Evolutionary conservation across 92 coral and sea anemone species (phyloP).

Genomic region (Metridium senile): DNA sequence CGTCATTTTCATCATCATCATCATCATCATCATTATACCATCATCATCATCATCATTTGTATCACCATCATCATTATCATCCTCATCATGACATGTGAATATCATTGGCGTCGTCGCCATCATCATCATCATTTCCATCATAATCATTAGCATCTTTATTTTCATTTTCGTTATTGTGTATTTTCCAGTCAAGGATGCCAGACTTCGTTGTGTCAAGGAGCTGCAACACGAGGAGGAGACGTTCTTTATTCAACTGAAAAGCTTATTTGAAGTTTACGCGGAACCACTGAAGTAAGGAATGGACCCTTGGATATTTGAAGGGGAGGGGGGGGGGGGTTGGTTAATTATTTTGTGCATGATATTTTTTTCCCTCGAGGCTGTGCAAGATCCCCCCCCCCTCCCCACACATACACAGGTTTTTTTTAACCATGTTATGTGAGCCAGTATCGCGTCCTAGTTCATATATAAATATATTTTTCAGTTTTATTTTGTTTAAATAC

Average conservation of each 20-base stretch:
- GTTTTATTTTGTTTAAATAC: too few species aligned
- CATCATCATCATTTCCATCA: background rate
- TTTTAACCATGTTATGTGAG: too few species aligned
- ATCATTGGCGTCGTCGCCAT: too few species aligned
- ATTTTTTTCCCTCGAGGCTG: too few species aligned
- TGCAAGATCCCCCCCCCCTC: too few species aligned
- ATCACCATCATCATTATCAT: background rate
- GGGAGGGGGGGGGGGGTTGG: background rate
- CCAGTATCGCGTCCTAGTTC: too few species aligned
- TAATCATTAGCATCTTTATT: background rate
- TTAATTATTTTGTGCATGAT: too few species aligned
- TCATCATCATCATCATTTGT: background rate
- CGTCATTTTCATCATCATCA: background rate
- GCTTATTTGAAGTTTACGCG: slow-evolving; percentile 85
- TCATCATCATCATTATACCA: background rate
- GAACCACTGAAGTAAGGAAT: slow-evolving; percentile 79
- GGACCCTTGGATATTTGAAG: background rate
- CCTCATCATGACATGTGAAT: too few species aligned
- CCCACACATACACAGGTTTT: too few species aligned
- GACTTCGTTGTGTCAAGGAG: slow-evolving; percentile 84
- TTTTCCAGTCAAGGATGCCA: slow-evolving; percentile 76
- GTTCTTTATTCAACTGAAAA: slow-evolving; percentile 71
- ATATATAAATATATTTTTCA: too few species aligned
- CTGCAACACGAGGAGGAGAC: slow-evolving; percentile 73
- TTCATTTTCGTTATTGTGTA: background rate